These are phyloP conservation scores for Phalacrocorax pelagicus DNA, from an alignment of 2,113 vertebrate species.

Conservation along the genomic window DNA sequence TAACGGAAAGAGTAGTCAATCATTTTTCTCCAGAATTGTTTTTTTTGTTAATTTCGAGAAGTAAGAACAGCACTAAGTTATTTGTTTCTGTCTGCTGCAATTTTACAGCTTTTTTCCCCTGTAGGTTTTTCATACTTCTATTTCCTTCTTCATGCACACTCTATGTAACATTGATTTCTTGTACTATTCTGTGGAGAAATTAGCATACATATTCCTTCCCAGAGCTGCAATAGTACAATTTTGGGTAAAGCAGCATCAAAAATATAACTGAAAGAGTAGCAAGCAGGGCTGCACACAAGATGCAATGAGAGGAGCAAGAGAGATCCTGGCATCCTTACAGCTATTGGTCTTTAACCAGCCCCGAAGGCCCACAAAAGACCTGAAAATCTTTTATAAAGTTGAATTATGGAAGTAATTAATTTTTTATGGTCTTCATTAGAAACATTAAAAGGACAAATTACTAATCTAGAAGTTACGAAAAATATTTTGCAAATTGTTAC, in stretches of 20 bases:
- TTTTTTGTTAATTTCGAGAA: neutral
- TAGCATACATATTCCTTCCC: neutral
- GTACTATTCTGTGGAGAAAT: neutral
- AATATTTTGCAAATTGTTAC: slow-evolving; percentile 47
- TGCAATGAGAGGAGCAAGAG: neutral
- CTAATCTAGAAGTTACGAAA: neutral
- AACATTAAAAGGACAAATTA: neutral
- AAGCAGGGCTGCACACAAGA: neutral
- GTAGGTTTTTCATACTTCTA: neutral
- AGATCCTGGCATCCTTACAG: neutral
- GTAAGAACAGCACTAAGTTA: neutral
- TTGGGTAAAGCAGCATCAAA: neutral
- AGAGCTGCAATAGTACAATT: neutral
- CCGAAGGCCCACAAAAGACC: neutral
- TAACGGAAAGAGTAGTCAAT: neutral
- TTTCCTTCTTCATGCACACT: neutral
- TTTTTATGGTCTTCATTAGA: neutral
- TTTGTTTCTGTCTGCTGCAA: neutral
- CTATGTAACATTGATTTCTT: slow-evolving; percentile 1
- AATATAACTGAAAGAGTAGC: neutral
- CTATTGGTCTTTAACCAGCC: neutral
- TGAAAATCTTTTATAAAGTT: neutral
- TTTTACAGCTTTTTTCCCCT: neutral
- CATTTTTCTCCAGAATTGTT: neutral
- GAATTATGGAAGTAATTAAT: neutral